Evolutionary conservation across 2,797 vertebrate genomes (phyloP), one percentile per base, ranked within the genome.

Genomic region (Pangasius djambal): DNA sequence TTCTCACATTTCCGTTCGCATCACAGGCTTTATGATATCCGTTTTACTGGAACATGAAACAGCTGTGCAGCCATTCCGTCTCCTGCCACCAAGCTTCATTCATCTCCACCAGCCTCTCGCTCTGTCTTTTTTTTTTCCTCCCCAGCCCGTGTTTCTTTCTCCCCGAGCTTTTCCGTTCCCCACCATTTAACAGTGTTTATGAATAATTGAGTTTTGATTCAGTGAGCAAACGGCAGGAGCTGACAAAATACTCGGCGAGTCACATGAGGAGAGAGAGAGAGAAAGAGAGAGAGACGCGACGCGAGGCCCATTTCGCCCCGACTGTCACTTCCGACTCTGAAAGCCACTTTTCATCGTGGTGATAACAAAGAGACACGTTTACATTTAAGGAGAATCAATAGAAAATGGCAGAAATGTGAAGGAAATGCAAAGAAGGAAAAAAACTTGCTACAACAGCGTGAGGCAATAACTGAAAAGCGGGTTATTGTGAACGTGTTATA

Each of bases 151-250:
- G 82, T 85, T 88, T 87, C 91, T 90, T 88, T 89, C 85, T 90
- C 89, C 79, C 86, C 40, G 34, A 81, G 91, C 89, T 92, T 93
- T 85, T 88, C 90, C 89, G 89, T 91, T 92, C 89, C 89, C 89
- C 85, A 82, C 85, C 89, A 91, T 93, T 91, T 91, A 92, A 92
- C 88, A 87, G 90, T 90, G 89, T 91, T 93, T 90, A 91, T 93
- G 88, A 90, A 92, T 91, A 91, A 92, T 91, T 92, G 89, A 92
- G 91, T 87, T 91, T 90, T 91, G 91, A 93, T 91, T 91, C 89
- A 91, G 88, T 79, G 90, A 87, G 88, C 72, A 75, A 89, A 86
- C 83, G 70, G 83, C 77, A n/a, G 90, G 84, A 87, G 91, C 85
- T 91, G 88, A 92, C 90, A 89, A 92, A 91, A 91, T 87, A 90